phyloP scores from a whole-genome alignment of 2,797 vertebrate genomes.

The Pygocentrus nattereri region DNA sequence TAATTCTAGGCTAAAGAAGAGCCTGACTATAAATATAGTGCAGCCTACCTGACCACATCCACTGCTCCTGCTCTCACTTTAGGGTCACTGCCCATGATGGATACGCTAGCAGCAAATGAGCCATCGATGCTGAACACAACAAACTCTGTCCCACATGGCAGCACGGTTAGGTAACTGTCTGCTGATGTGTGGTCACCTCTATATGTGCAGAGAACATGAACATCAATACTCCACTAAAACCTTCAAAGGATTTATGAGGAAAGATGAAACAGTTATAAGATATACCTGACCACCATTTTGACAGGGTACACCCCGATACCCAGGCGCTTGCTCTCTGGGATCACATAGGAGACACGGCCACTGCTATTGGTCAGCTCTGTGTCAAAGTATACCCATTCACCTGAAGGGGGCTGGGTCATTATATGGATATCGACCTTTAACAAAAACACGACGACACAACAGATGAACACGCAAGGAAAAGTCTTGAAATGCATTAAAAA shows the following conservation, averaged over 20 bases:
- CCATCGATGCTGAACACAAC: slow-evolving; percentile 98
- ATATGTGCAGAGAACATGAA: slow-evolving; percentile 17
- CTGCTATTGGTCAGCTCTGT: slow-evolving; percentile 97
- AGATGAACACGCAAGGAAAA: background rate
- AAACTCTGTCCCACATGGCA: slow-evolving; percentile 91
- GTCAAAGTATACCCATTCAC: slow-evolving; percentile 95
- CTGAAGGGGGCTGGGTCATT: slow-evolving; percentile 95
- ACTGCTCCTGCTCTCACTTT: slow-evolving; percentile 96
- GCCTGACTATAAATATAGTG: background rate
- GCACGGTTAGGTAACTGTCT: slow-evolving; percentile 93
- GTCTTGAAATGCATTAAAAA: background rate
- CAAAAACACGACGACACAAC: slow-evolving; percentile 9
- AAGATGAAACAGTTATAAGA: background rate
- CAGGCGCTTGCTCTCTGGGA: slow-evolving; percentile 90
- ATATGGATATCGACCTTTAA: slow-evolving; percentile 95
- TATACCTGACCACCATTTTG: slow-evolving; percentile 98
- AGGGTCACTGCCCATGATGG: slow-evolving; percentile 98
- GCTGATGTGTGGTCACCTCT: slow-evolving; percentile 96
- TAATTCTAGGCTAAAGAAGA: no score
- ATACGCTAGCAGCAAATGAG: slow-evolving; percentile 96
- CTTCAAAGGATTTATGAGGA: background rate
- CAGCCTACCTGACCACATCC: slow-evolving; percentile 91
- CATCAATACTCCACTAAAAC: background rate
- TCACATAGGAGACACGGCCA: slow-evolving; percentile 89
- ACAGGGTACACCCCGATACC: slow-evolving; percentile 95